phyloP scores from a whole-genome alignment of 2,797 vertebrate genomes.

The Setipinna tenuifilis region DNA sequence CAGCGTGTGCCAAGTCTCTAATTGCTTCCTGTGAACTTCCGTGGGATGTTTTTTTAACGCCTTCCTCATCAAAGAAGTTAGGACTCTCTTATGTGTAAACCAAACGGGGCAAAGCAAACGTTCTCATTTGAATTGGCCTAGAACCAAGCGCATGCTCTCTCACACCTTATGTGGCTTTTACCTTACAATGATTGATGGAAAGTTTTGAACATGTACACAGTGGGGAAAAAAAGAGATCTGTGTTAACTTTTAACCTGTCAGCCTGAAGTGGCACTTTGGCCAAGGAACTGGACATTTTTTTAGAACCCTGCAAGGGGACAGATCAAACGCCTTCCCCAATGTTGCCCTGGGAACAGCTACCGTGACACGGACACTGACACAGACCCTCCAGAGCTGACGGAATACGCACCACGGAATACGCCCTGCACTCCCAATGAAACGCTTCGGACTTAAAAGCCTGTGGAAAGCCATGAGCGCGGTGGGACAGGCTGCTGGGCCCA shows the following conservation, averaged over 20 bases:
- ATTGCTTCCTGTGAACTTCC: no score
- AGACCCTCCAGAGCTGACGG: not conserved
- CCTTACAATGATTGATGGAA: slow-evolving; percentile 2
- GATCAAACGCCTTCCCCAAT: not conserved
- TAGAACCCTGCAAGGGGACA: not conserved
- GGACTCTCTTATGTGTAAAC: no score
- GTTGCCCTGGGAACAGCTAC: no score
- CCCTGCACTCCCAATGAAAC: not conserved
- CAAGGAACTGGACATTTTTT: not conserved
- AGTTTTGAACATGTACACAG: not conserved
- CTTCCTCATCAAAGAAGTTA: no score
- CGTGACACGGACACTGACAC: not conserved
- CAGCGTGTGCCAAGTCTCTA: no score
- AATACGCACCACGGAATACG: not conserved
- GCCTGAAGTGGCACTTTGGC: not conserved
- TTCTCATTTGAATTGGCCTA: not conserved
- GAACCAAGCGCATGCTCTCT: not conserved
- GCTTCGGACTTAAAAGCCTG: slow-evolving; percentile 1
- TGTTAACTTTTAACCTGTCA: not conserved
- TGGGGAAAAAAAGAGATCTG: not conserved
- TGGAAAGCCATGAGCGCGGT: slow-evolving; percentile 23
- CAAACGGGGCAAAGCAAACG: no score
- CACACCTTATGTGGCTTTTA: not conserved
- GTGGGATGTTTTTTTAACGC: no score
- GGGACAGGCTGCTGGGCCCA: slow-evolving; percentile 37